Base-by-base conservation (phyloP, 2,888 invertebrate species). In the Philereme transversata region DNA sequence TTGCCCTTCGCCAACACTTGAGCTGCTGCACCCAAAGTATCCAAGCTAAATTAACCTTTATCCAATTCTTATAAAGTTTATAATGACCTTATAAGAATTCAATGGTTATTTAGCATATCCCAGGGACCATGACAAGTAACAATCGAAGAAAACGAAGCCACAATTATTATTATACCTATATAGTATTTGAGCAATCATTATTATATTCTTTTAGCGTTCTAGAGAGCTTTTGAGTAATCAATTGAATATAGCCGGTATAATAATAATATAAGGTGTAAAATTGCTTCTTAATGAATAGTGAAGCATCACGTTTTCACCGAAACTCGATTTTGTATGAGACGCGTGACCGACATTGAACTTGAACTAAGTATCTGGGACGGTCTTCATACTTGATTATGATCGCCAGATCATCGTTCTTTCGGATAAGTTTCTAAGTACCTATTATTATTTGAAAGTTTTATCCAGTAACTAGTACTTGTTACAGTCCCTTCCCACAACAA, bases 301-400 rank as follows among this genome's bases (percentile, higher is more conserved):
- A 57, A 56, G 61, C 47, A 45, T 62, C 56, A 57, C 53, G 62
- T 63, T 67, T 67, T 65, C 57, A 69, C 56, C 61, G 62, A 68
- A 69, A 64, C 69, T 67, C 61, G 67, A 66, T 70, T 67, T 65
- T 61, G 57, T 65, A 67, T 59, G 67, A 67, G 65, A 72, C 68
- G 22, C 75, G 70, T 79, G 76, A 77, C 77, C 74, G 72, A 65
- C 71, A 70, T 64, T 76, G 77, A 76, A 77, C 78, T 77, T 77
- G 71, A 40, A 54, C 60, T 68, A 58, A 45, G 47, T 55, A 61
- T 59, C 59, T 57, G 51, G 40, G 61, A 46, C 38, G 48, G 36
- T 38, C 11, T 57, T 49, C 34, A 4, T 59, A 22, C 51, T 53
- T 60, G 48, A 55, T 62, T 57, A 50, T 35, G 11, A n/a, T 33